Evolutionary conservation across 2,888 invertebrate genomes (phyloP), one percentile per base, ranked within the genome.

Genomic region (Tenthredo amoena): DNA sequence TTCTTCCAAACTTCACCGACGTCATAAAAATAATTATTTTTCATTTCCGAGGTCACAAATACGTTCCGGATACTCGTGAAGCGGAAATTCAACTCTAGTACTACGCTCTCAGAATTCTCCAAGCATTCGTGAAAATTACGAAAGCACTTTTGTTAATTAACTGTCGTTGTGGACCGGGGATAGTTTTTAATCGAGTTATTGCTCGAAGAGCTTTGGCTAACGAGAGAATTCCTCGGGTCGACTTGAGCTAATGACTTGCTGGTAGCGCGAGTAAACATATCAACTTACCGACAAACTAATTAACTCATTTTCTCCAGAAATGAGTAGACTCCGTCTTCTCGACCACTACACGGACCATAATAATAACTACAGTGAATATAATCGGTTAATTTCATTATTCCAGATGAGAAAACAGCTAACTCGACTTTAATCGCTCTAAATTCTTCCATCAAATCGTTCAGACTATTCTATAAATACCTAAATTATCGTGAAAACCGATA

Each of bases 101-200:
- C 10, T 21, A 62, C 34, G 34, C 68, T 12, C 26, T 18, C 58
- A 40, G 40, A 62, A 58, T 81, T 81, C 62, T 58, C 12, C 34
- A n/a, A 21, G 37, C 58, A 50, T 18, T 31, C 47, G 83, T 15
- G 68, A 71, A 68, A 65, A 83, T 90, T 89, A 89, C 86, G 88
- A 87, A 89, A 91, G 91, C 90, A 91, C 91, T 92, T 91, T 91
- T 91, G 90, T 91, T 92, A 92, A 92, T 91, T 92, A 91, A 91
- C 90, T 90, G 90, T 91, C 91, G 91, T 91, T 92, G 91, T 92
- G 90, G 89, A 88, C 89, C 91, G 89, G 87, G 89, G 88, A 87
- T 85, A 86, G 89, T 89, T 91, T 89, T 92, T 91, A 91, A 91
- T 91, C 90, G 91, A 89, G 90, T 92, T 91, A 91, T 91, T 90